A percentile compares a stretch with the other conserved stretches of the same genome.
These are phyloP conservation scores for Pipra filicauda DNA, from an alignment of 2,113 vertebrate genomes.

Conservation along the genomic window DNA sequence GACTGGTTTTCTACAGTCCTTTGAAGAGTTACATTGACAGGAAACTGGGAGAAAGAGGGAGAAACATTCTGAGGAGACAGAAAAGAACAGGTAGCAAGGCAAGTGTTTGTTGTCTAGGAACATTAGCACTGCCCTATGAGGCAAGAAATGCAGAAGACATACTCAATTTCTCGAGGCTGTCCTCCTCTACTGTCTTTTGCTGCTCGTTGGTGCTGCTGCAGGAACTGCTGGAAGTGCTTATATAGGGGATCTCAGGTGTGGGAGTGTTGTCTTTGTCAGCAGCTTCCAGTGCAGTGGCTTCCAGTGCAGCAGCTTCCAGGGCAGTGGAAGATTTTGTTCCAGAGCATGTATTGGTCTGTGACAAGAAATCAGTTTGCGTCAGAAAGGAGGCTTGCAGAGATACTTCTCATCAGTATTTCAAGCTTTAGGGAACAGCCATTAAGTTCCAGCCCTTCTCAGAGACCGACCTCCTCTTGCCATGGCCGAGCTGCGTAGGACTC, in stretches of 20 bases:
- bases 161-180: constrained; percentile 93
- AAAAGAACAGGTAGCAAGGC: not conserved
- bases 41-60: not conserved
- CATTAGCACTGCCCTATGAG: not conserved
- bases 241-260: constrained; percentile 80
- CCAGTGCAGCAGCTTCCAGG: constrained; percentile 79
- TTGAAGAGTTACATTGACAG: not conserved
- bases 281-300: constrained; percentile 30
- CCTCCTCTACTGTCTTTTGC: constrained; percentile 94
- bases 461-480: not conserved
- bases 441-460: not conserved
- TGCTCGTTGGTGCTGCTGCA: constrained; percentile 89
- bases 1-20: not conserved
- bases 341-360: constrained; percentile 91
- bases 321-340: constrained; percentile 86
- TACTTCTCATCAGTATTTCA: not conserved
- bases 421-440: not conserved
- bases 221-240: constrained; percentile 81
- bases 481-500: not conserved
- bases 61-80: not conserved
- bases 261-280: constrained; percentile 85
- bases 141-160: constrained; percentile 2
- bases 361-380: not conserved
- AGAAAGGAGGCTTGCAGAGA: not conserved
- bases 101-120: not conserved